A percentile compares a stretch with the other conserved stretches of the same genome.
Conservation (phyloP, 2,888 invertebrate genomes). For the Aleiodes leptofemur region DNA sequence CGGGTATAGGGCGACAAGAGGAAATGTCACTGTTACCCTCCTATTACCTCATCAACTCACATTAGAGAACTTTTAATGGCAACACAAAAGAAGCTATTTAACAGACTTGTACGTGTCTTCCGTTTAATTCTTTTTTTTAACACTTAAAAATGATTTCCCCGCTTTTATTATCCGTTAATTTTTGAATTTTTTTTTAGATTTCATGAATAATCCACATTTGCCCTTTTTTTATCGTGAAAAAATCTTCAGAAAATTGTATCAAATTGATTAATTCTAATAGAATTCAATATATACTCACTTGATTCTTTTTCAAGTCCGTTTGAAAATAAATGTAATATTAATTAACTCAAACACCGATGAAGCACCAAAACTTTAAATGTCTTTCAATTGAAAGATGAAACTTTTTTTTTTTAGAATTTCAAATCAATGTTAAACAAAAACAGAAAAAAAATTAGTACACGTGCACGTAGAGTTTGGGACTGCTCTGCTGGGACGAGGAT, state of each 20-base stretch:
- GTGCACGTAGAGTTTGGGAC: conserved; percentile 49
- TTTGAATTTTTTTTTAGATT: too few relatives aligned
- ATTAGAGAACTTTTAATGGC: conserved; percentile 68
- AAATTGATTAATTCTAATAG: too few relatives aligned
- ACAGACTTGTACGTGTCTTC: conserved; percentile 26
- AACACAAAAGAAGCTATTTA: conserved; percentile 59
- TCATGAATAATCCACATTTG: too few relatives aligned
- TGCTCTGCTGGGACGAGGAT: conserved; percentile 70
- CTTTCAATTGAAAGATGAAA: neutral
- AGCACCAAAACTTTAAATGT: conserved; percentile 16
- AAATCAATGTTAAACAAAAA: neutral
- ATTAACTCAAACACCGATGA: conserved; percentile 13
- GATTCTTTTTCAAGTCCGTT: conserved; percentile 8
- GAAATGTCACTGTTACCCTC: conserved; percentile 64
- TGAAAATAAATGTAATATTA: neutral
- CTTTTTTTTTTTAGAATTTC: neutral
- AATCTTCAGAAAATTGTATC: too few relatives aligned
- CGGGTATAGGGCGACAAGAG: conserved; percentile 55
- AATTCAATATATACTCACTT: conserved; percentile 31
- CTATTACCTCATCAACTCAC: conserved; percentile 70
- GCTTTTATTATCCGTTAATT: too few relatives aligned
- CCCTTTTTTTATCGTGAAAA: too few relatives aligned
- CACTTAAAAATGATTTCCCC: too few relatives aligned
- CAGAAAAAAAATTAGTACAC: conserved; percentile 34
- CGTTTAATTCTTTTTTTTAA: neutral